These are phyloP conservation scores for Sinentomon sp. DNA, from an alignment of 2,888 invertebrate genomes.

Conservation along the genomic window DNA sequence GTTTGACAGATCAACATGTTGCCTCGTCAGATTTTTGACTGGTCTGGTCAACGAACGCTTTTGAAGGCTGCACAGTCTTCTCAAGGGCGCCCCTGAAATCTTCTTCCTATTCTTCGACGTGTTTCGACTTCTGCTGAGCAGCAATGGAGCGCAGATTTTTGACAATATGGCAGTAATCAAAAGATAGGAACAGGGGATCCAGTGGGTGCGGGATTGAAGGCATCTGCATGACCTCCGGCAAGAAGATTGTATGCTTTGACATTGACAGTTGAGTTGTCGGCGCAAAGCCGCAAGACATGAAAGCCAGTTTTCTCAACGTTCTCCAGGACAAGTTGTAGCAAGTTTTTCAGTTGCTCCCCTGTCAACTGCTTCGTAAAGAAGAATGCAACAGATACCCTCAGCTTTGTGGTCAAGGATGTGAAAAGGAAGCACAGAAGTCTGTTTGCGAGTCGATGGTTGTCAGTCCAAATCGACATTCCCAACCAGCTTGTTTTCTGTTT, in stretches of 20 bases:
- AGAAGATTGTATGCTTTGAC: conserved; percentile 8
- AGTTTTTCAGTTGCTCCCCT: conserved; percentile 3
- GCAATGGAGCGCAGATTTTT: conserved; percentile 11
- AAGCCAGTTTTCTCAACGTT: conserved; percentile 10
- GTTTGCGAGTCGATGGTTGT: conserved; percentile 1
- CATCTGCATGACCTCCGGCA: conserved; percentile 3
- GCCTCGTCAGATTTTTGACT: neutral
- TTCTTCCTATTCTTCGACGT: no score
- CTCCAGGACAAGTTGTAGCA: conserved; percentile 5
- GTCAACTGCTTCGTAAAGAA: conserved; percentile 5
- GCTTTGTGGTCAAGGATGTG: conserved; percentile 6
- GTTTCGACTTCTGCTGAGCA: no score
- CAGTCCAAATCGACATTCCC: conserved; percentile 1
- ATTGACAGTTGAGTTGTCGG: conserved; percentile 8
- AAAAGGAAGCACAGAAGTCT: conserved; percentile 9
- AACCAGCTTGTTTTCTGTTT: no score
- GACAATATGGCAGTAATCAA: conserved; percentile 10
- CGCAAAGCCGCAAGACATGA: conserved; percentile 8
- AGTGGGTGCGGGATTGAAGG: conserved; percentile 5
- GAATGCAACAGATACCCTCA: conserved; percentile 9
- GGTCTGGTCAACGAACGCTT: neutral
- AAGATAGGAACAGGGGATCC: conserved; percentile 6
- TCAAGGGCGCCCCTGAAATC: no score
- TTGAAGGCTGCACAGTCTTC: neutral
- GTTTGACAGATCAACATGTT: neutral